These are phyloP conservation scores for Coelopa pilipes DNA, from an alignment of 2,888 invertebrate species.

Conservation along the genomic window DNA sequence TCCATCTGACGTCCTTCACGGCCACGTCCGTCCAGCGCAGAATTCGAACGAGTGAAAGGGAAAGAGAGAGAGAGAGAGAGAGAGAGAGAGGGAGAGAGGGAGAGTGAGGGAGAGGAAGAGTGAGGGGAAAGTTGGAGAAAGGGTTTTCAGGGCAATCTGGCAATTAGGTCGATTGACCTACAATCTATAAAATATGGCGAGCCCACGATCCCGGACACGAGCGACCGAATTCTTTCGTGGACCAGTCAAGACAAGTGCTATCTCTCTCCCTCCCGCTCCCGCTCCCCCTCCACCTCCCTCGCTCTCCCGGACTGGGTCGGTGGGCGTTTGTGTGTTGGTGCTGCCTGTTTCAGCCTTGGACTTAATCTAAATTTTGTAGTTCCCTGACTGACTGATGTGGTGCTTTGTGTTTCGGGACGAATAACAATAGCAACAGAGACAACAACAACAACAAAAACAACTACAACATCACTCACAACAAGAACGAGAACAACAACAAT, in stretches of 20 bases:
- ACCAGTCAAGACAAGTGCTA: background rate
- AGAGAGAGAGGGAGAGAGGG: too few species aligned
- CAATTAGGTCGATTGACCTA: conserved; percentile 39
- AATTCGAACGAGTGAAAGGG: too few species aligned
- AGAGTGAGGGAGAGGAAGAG: too few species aligned
- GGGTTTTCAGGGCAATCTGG: conserved; percentile 34
- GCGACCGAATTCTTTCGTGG: background rate
- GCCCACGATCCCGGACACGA: background rate
- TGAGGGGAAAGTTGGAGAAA: conserved; percentile 11
- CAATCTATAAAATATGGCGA: conserved; percentile 23
- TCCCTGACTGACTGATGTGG: background rate
- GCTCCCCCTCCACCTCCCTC: too few species aligned
- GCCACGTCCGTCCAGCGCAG: too few species aligned
- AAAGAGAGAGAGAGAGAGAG: too few species aligned
- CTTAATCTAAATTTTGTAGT: background rate
- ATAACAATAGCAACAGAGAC: too few species aligned
- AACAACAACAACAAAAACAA: conserved; percentile 20
- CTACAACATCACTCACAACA: background rate
- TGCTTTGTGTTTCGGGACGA: conserved; percentile 4
- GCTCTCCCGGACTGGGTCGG: too few species aligned
- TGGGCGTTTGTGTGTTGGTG: background rate
- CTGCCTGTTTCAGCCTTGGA: conserved; percentile 15
- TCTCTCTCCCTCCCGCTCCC: too few species aligned
- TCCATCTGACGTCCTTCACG: too few species aligned
- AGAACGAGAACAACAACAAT: background rate